Evolutionary conservation across 2,113 vertebrate species (phyloP).

Genomic region (Microcebus tavaratra): DNA sequence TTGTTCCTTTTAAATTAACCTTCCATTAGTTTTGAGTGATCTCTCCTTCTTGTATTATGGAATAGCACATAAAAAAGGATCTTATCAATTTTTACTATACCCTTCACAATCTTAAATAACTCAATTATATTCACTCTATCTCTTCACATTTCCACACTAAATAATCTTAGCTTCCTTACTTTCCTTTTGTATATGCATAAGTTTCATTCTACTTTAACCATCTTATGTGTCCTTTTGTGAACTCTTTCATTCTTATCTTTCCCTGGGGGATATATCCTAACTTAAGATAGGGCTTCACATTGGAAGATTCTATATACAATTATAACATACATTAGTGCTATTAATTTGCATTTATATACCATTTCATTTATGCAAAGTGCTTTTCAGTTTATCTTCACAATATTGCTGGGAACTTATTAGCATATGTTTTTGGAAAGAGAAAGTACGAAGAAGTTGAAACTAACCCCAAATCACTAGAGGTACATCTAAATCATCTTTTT

Average conservation of each 20-base stretch:
- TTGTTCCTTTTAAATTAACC: conserved; percentile 71
- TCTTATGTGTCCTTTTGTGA: conserved; percentile 62
- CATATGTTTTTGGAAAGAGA: conserved; percentile 70
- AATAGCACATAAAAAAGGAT: conserved; percentile 65
- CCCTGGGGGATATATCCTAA: conserved; percentile 33
- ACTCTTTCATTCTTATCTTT: conserved; percentile 72
- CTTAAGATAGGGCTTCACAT: conserved; percentile 65
- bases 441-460: conserved; percentile 67
- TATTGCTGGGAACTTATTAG: conserved; percentile 73
- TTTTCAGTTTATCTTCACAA: conserved; percentile 76
- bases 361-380: conserved; percentile 75
- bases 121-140: conserved; percentile 74
- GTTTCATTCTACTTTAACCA: conserved; percentile 65
- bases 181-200: conserved; percentile 35
- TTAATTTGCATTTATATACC: conserved; percentile 80
- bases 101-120: conserved; percentile 76
- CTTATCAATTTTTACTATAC: conserved; percentile 74
- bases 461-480: conserved; percentile 60
- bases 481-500: conserved; percentile 62
- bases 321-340: conserved; percentile 72
- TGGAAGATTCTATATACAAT: conserved; percentile 66
- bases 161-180: conserved; percentile 62
- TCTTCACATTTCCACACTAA: conserved; percentile 64
- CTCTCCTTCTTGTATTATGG: conserved; percentile 64
- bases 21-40: conserved; percentile 74